A percentile compares a stretch with the other conserved stretches of the same genome.
Evolutionary conservation across 2,113 vertebrate genomes (phyloP).

Genomic region (Phalacrocorax carbo): DNA sequence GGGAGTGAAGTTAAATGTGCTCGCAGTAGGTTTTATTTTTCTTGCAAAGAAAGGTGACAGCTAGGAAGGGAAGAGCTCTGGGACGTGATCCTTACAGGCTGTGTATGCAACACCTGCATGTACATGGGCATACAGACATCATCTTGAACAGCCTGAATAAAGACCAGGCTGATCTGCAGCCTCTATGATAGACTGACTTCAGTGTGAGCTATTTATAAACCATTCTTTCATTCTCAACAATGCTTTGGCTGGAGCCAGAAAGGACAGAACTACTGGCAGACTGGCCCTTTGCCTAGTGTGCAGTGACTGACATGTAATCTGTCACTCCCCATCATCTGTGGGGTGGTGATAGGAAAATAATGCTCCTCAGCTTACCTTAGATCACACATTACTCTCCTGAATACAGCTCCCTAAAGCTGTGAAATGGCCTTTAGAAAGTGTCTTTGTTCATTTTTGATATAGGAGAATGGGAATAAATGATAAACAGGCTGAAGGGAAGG

Average conservation of each 20-base stretch:
- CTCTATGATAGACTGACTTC: conserved; percentile 43
- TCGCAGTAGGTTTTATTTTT: neutral
- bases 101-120: conserved; percentile 8
- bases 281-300: conserved; percentile 47
- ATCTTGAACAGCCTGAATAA: conserved; percentile 42
- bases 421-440: conserved; percentile 66
- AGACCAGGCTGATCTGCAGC: conserved; percentile 45
- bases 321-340: conserved; percentile 65
- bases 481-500: conserved; percentile 49
- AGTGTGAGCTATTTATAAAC: conserved; percentile 45
- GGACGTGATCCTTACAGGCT: conserved; percentile 36
- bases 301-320: conserved; percentile 60
- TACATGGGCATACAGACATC: conserved; percentile 12
- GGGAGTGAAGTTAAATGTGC: neutral
- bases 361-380: conserved; percentile 64
- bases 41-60: conserved; percentile 28
- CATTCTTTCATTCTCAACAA: conserved; percentile 47
- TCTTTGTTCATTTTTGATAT: conserved; percentile 49
- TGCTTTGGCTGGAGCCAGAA: conserved; percentile 40
- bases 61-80: conserved; percentile 30
- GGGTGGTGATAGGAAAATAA: conserved; percentile 69
- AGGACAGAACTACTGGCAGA: conserved; percentile 47
- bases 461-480: conserved; percentile 49
- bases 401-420: conserved; percentile 62
- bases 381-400: conserved; percentile 66